phyloP scores from a whole-genome alignment of 2,113 vertebrate species.

The Macheiramphus alcinus region DNA sequence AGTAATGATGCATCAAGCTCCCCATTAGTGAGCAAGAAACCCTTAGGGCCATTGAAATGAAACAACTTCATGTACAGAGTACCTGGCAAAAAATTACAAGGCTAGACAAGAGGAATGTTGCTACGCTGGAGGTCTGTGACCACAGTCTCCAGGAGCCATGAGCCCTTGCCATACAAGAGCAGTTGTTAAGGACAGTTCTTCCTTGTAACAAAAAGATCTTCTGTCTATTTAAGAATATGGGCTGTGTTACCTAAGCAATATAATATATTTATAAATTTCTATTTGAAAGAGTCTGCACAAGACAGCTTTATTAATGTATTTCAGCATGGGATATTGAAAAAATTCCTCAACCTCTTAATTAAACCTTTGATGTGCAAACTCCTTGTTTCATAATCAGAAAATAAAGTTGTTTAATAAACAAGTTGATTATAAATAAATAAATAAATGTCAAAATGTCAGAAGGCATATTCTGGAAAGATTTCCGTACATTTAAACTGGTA shows the following conservation, averaged over 20 bases:
- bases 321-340: not conserved
- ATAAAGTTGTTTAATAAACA: not conserved
- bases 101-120: constrained; percentile 22
- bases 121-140: constrained; percentile 14
- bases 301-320: not conserved
- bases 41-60: constrained; percentile 51
- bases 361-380: not conserved
- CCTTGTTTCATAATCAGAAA: not conserved
- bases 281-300: not conserved
- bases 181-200: not conserved
- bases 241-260: not conserved
- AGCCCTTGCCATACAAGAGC: not conserved
- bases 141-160: not conserved
- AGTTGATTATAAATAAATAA: not conserved
- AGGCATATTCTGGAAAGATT: not conserved
- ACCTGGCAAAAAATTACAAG: constrained; percentile 50
- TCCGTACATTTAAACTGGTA: not conserved
- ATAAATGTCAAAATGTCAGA: not conserved
- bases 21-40: constrained; percentile 34
- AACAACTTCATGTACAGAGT: constrained; percentile 26
- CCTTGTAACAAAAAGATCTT: not conserved
- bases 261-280: not conserved
- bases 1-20: constrained; percentile 53
- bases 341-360: not conserved
- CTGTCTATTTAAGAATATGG: not conserved